Evolutionary conservation across 1,140 invertebrate species (phyloP), one percentile per base, ranked within the genome.

Genomic region (Solenopsis fugax): DNA sequence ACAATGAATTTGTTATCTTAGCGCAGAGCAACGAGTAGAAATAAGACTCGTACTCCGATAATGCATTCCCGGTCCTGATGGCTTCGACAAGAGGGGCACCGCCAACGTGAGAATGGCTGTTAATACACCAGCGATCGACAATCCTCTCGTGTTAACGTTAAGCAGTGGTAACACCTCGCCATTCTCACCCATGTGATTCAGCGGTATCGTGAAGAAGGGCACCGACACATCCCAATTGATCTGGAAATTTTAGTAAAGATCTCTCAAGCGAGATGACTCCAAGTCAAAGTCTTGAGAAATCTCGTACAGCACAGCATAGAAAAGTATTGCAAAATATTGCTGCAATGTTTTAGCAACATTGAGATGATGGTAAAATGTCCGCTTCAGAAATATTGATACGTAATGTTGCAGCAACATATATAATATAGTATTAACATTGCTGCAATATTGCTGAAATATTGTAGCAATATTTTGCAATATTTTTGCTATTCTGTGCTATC

Each of bases 161-260:
- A 94, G 34, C 24, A 93, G 24, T 0, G 93, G 84, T 21, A 85
- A 41, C 10, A 76, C 21, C 12, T 76, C 24, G 1, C 91, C 92
- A n/a, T 86, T 54, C 0, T 88, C 80, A 0, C 58, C 64, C 0
- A 76, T 67, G 4, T 88, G 72, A 0, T 89, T 60, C 41, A 95
- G 18, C 2, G 94, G 94, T 81, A 95, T 92, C 12, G 92, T 88
- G 34, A 94, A 34, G 41, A 95, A 95, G 12, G 94, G 94, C 12
- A 95, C 88, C 0, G 92, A 90, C 7, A 95, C 85, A 18, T 94
- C 88, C 81, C 94, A 91, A 73, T 92, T 93, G 12, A 95, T 88
- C 94, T 95, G 52, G 0, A 88, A 73, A 50, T 50, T 69, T 89
- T 48, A 52, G 7, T 12, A 13, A 73, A 58, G n/a, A 65, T 52